phyloP scores from a whole-genome alignment of 2,888 invertebrate species.

The Cosmorhoe ocellata region DNA sequence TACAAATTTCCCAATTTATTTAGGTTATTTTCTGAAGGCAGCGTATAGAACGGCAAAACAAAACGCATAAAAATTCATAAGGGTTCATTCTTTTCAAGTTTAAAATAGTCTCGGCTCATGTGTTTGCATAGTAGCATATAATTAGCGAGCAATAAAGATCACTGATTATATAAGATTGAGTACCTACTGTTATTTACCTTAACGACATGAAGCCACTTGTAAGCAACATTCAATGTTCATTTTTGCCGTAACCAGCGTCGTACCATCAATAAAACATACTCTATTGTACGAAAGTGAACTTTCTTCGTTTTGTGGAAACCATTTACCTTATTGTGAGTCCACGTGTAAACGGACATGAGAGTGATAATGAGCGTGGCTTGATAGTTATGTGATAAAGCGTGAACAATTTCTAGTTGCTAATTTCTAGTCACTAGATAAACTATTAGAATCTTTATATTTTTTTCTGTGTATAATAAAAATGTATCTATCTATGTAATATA shows the following conservation, averaged over 20 bases:
- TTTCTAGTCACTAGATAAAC: too few species aligned
- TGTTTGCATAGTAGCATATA: not conserved
- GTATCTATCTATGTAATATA: too few species aligned
- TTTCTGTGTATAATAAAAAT: too few species aligned
- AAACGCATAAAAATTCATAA: too few species aligned
- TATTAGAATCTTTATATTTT: too few species aligned
- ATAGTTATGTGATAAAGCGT: too few species aligned
- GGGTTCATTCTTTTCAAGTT: too few species aligned
- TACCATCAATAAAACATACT: slow-evolving; percentile 44
- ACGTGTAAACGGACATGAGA: slow-evolving; percentile 18
- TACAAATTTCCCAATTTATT: too few species aligned
- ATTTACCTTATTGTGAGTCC: slow-evolving; percentile 43
- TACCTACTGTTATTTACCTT: not conserved
- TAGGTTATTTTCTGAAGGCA: too few species aligned
- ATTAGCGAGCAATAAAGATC: not conserved
- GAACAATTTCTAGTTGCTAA: too few species aligned
- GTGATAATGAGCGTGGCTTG: not conserved
- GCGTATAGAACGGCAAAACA: too few species aligned
- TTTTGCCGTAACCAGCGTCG: slow-evolving; percentile 26
- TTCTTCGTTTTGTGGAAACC: slow-evolving; percentile 56
- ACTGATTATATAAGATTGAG: not conserved
- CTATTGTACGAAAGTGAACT: slow-evolving; percentile 46
- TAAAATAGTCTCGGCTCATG: not conserved
- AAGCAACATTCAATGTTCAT: slow-evolving; percentile 3
- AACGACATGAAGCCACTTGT: not conserved